These are phyloP conservation scores for Typhlichthys eigenmanni DNA, from an alignment of 2,797 vertebrate species.

Conservation along the genomic window DNA sequence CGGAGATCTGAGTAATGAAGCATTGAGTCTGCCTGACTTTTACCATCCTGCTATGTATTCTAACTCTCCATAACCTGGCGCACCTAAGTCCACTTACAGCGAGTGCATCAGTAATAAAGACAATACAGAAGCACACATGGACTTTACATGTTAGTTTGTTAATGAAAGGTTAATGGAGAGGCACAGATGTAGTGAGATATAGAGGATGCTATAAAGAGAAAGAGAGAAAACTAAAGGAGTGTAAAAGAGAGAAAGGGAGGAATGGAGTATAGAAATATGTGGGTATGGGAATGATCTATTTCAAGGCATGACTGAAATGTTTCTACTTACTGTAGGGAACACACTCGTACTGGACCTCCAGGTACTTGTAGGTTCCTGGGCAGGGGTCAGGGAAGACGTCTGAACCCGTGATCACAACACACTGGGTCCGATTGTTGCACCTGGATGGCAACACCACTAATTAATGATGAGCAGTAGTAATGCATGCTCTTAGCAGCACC, in stretches of 20 bases:
- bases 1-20: constrained; percentile 56
- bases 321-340: constrained; percentile 99
- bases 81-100: constrained; percentile 44
- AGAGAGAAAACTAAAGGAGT: background rate
- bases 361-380: constrained; percentile 98
- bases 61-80: constrained; percentile 59
- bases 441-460: constrained; percentile 59
- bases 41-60: constrained; percentile 28
- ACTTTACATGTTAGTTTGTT: constrained; percentile 65
- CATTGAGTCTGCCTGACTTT: background rate
- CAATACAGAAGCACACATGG: constrained; percentile 58
- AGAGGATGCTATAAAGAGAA: constrained; percentile 47
- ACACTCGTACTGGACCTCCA: constrained; percentile 99
- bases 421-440: constrained; percentile 99
- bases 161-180: constrained; percentile 66
- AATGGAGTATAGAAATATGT: constrained; percentile 1
- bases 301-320: constrained; percentile 67
- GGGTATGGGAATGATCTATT: constrained; percentile 3
- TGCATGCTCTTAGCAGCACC: background rate
- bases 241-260: constrained; percentile 2
- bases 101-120: constrained; percentile 70
- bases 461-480: background rate
- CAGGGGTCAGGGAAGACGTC: constrained; percentile 99
- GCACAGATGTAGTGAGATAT: constrained; percentile 65
- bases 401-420: constrained; percentile 97